Evolutionary conservation across 2,888 invertebrate species (phyloP), one percentile per base, ranked within the genome.

Genomic region (Lasius fuliginosus): DNA sequence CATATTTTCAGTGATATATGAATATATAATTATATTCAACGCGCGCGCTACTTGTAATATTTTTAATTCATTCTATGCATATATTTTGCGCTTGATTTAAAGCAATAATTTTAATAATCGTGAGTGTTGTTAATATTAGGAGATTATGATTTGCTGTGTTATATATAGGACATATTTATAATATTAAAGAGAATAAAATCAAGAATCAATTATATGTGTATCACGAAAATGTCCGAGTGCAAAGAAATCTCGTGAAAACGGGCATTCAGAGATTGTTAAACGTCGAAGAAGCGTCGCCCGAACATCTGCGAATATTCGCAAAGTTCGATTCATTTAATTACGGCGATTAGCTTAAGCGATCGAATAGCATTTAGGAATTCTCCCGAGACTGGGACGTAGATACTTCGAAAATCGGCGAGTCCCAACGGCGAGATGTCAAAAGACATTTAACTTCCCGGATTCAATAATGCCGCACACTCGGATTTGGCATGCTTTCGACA

Each of bases 401-500:
- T 30, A 65, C 83, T 85, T 85, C 18, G 49, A 40, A 56, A 67
- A 82, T 40, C 58, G 87, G 56, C 36, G 30, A 23, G 76, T n/a
- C 53, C 71, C 62, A 65, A 75, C 69, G 82, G 83, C 30, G 84
- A 90, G 91, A 90, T 85, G 86, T 86, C 83, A 67, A 69, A 85
- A 88, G 18, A 30, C 87, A 87, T 89, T 91, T 88, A 85, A 85
- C 83, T 87, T 68, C 40, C 58, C 71, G 71, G 71, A 49, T 74
- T 83, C 53, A 69, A 60, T 86, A 53, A 53, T 53, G 88, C 89
- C 91, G 85, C 83, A 86, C 85, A 75, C 88, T 89, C 84, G 87
- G 84, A 87, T 82, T 60, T 81, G n/a, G 15, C 3, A 36, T 27
- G 60, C 62, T 75, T 33, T 30, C n/a, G 33, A n/a, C 15, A 64